Conservation (phyloP, 2,888 invertebrate species). For the Epistrophe eligans region DNA sequence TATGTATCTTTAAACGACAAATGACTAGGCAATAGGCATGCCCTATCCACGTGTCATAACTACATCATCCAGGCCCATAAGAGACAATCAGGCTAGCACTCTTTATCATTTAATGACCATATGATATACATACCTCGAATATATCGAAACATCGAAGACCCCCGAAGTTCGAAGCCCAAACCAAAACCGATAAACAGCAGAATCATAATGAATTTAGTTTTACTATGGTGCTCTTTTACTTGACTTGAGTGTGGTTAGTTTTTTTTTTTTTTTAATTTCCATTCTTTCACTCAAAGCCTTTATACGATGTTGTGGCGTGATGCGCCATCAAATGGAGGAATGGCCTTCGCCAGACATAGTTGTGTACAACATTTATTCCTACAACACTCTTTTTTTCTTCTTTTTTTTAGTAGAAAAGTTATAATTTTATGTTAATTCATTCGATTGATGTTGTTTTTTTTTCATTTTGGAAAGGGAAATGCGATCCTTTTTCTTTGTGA, state of each 20-base stretch:
- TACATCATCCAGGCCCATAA: conserved; percentile 9
- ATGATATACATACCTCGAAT: conserved; percentile 10
- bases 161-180: background rate
- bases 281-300: background rate
- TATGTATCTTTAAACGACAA: conserved; percentile 60
- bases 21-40: conserved; percentile 46
- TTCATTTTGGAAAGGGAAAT: conserved; percentile 16
- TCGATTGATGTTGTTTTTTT: conserved; percentile 22
- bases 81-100: conserved; percentile 5
- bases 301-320: background rate
- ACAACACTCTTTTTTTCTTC: conserved; percentile 9
- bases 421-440: conserved; percentile 53
- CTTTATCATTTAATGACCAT: conserved; percentile 36
- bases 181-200: conserved; percentile 34
- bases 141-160: conserved; percentile 15
- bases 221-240: conserved; percentile 2
- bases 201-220: conserved; percentile 35
- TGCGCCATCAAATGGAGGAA: background rate
- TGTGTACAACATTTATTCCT: background rate
- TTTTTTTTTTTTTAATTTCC: background rate
- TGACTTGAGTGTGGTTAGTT: conserved; percentile 11
- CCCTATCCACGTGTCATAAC: conserved; percentile 56
- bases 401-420: conserved; percentile 2
- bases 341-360: background rate
- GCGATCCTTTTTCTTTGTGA: conserved; percentile 20